Evolutionary conservation across 2,113 vertebrate genomes (phyloP).

Genomic region (Thamnaconus septentrionalis): DNA sequence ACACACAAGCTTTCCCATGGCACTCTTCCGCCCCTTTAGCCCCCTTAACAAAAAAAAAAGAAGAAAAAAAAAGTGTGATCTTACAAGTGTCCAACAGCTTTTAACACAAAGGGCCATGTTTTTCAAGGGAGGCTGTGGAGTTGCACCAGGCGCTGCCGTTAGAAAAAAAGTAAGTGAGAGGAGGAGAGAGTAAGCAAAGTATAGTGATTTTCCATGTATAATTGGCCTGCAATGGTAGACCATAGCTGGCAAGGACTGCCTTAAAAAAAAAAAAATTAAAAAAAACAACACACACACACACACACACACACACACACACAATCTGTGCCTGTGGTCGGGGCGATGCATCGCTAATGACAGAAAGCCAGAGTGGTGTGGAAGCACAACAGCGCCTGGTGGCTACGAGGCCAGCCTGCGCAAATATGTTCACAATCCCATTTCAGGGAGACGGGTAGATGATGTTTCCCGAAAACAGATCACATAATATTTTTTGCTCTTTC

Average conservation of each 20-base stretch:
- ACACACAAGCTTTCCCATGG: background rate
- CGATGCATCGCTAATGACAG: slow-evolving; percentile 76
- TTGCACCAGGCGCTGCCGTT: slow-evolving; percentile 64
- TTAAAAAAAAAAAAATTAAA: slow-evolving; percentile 37
- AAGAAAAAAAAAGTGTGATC: slow-evolving; percentile 49
- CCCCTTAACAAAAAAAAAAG: background rate
- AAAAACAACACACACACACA: slow-evolving; percentile 10
- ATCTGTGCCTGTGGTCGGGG: slow-evolving; percentile 74
- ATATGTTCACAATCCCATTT: slow-evolving; percentile 49
- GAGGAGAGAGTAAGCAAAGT: slow-evolving; percentile 42
- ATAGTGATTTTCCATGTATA: slow-evolving; percentile 77
- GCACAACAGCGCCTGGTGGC: slow-evolving; percentile 59
- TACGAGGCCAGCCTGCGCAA: slow-evolving; percentile 48
- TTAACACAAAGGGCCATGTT: slow-evolving; percentile 71
- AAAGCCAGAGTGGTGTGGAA: slow-evolving; percentile 65
- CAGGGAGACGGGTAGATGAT: slow-evolving; percentile 26
- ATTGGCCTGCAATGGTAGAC: slow-evolving; percentile 72
- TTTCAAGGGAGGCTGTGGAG: slow-evolving; percentile 71
- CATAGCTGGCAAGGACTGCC: slow-evolving; percentile 60
- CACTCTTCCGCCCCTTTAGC: slow-evolving; percentile 10
- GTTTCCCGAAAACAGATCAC: slow-evolving; percentile 14
- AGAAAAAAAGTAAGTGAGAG: slow-evolving; percentile 51
- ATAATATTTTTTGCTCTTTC: background rate
- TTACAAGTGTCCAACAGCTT: slow-evolving; percentile 63
- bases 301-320: slow-evolving; percentile 9